Evolutionary conservation across 2,113 vertebrate species (phyloP), one percentile per base, ranked within the genome.

Genomic region (Spea multiplicata): DNA sequence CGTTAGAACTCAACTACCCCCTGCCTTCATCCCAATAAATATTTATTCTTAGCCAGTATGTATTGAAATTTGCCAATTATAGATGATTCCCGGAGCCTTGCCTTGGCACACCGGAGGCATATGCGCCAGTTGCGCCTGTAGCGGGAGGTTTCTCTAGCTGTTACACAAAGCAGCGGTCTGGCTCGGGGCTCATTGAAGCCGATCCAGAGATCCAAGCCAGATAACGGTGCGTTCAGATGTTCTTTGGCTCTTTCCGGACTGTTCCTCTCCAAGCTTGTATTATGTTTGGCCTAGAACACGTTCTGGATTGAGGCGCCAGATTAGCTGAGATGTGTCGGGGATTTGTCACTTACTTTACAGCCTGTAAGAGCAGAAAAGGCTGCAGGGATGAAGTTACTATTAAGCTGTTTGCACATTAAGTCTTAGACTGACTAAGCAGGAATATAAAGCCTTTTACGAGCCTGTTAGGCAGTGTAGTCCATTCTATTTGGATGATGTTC

Each of bases 311-410:
- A 61, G 62, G 47, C 14, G 49, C 47, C 59, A n/a, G 57, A 72
- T 78, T 65, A 78, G 13, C 47, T 50, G 55, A 16, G 17, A 53
- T 52, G 17, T 49, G 68, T 71, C 57, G 44, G n/a, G 67, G 76
- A 78, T 65, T 71, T 71, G 75, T 61, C 67, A 70, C 67, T 70
- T 64, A 64, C 75, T 78, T 71, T 71, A 65, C 76, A 78, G 76
- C 76, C 71, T 78, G 57, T 78, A 53, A 65, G 48, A 17, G 13
- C 47, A 45, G 17, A 70, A 6, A 30, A 30, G 2, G 30, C 2
- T 2, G 30, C 30, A 30, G 30, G 30, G 30, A 30, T 30, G 13
- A 46, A 53, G 6, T 10, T 53, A 53, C 10, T 53, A 53, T 53
- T 53, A 53, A 53, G 6, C 50, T 2, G 50, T 53, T 53, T 53